A percentile compares a stretch with the other conserved stretches of the same genome.
Evolutionary conservation across 2,888 invertebrate species (phyloP).

Genomic region (Zygothrica quintamaculata): DNA sequence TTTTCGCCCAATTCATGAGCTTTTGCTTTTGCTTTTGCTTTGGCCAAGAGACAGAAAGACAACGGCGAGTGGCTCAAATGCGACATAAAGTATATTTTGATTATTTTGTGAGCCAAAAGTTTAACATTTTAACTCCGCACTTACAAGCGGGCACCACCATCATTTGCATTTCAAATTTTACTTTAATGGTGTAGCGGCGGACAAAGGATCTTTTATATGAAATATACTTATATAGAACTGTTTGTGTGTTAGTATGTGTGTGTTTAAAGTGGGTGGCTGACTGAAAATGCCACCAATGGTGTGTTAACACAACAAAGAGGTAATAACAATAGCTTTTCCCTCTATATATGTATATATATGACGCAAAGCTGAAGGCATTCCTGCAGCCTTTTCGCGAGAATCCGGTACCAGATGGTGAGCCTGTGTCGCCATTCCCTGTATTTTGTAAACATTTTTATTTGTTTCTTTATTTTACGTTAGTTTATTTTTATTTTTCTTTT

Average conservation of each 20-base stretch:
- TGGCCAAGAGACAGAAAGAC: slow-evolving; percentile 30
- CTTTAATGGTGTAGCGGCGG: no score
- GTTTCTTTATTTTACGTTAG: slow-evolving; percentile 38
- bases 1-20: slow-evolving; percentile 51
- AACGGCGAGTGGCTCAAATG: slow-evolving; percentile 41
- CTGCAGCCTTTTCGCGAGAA: slow-evolving; percentile 35
- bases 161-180: slow-evolving; percentile 75
- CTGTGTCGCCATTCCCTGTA: slow-evolving; percentile 33
- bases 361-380: slow-evolving; percentile 29
- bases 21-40: no score
- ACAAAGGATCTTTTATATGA: no score
- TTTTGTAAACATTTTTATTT: slow-evolving; percentile 75
- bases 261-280: slow-evolving; percentile 60
- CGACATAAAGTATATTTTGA: slow-evolving; percentile 71
- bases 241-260: slow-evolving; percentile 14
- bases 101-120: slow-evolving; percentile 66
- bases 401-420: slow-evolving; percentile 10
- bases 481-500: slow-evolving; percentile 68
- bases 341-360: slow-evolving; percentile 22
- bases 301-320: slow-evolving; percentile 79
- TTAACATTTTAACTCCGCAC: slow-evolving; percentile 51
- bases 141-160: slow-evolving; percentile 18
- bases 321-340: slow-evolving; percentile 69
- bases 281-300: slow-evolving; percentile 73
- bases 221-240: no score